phyloP scores from a whole-genome alignment of 2,888 invertebrate species.

The Sialis lutaria region DNA sequence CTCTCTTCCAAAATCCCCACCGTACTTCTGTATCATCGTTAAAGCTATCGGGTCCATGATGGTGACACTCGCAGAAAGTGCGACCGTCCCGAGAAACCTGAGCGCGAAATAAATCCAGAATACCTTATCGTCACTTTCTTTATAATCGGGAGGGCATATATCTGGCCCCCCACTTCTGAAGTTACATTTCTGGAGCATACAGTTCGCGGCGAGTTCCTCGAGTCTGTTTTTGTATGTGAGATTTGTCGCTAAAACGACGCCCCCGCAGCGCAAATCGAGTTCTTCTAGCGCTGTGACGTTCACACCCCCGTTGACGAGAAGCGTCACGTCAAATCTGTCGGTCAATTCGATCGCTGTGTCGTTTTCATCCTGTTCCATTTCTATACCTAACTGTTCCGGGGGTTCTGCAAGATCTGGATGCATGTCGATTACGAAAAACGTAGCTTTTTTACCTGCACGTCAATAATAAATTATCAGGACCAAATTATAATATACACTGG shows the following conservation, averaged over 20 bases:
- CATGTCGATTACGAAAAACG: conserved; percentile 48
- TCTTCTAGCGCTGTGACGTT: conserved; percentile 58
- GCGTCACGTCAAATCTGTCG: conserved; percentile 48
- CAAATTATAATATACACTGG: too few relatives aligned
- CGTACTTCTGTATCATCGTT: conserved; percentile 69
- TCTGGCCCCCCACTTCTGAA: conserved; percentile 59
- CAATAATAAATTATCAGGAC: not conserved
- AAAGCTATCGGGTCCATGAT: conserved; percentile 79
- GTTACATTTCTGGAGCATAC: conserved; percentile 61
- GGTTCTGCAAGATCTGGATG: conserved; percentile 60
- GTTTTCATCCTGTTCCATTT: conserved; percentile 55
- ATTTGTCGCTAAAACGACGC: conserved; percentile 48
- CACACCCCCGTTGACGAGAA: conserved; percentile 45
- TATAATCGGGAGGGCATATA: conserved; percentile 64
- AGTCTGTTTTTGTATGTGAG: conserved; percentile 40
- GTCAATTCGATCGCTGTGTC: conserved; percentile 57
- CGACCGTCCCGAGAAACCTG: conserved; percentile 62
- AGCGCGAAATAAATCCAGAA: conserved; percentile 73
- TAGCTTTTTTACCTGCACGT: conserved; percentile 27
- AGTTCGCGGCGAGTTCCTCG: conserved; percentile 44
- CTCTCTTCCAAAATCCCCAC: conserved; percentile 68
- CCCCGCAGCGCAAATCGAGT: conserved; percentile 58
- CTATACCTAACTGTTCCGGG: conserved; percentile 57
- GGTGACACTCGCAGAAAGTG: conserved; percentile 70
- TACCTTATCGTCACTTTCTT: conserved; percentile 55